Base-by-base conservation (phyloP, 2,888 invertebrate species). In the Habroteleia sp. region DNA sequence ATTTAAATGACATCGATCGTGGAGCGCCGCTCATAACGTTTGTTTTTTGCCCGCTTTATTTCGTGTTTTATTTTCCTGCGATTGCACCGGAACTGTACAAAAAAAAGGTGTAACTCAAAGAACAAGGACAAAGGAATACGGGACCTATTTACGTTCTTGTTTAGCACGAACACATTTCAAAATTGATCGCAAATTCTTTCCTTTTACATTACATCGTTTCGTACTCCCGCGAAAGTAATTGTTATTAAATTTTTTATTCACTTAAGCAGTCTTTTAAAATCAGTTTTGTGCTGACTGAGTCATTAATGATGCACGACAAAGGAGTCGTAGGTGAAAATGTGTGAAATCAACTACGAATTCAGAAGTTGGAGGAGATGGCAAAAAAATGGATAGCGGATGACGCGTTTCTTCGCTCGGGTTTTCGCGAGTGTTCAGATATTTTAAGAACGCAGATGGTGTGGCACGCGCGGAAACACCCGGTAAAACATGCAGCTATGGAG, bases 1-100 rank as follows among this genome's bases (percentile, higher is more conserved):
- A 76, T 76, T 76, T 71, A 76, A 75, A 75, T 71, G 71, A 71
- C 66, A 75, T 75, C 65, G 65, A 74, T 74, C 69, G 63, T 11
- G 44, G 20, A 33, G 17, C 44, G 37, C 29, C 56, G 37, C 62
- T 46, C 11, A 46, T 69, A 56, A 42, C 27, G 17, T 69, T 42
- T 62, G 44, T 54, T 48, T 41, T 31, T 7, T 29, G 23, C 8
- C 31, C 33, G 31, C 17, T 62, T 60, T 41, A 33, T 48, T 58
- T 68, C 5, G 37, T 39, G 13, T 14, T 46, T 56, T 31, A 20
- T 56, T 66, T 33, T 7, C 3, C 16, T 10, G 42, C 11, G 41
- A 31, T 27, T 8, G 42, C 3, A 27, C 4, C 4, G 13, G 46
- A 27, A 6, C 54, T 6, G 33, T 11, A 16, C 8, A 41, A 58